Evolutionary conservation across 2,888 invertebrate genomes (phyloP), one percentile per base, ranked within the genome.

Genomic region (Mechanitis mazaeus): DNA sequence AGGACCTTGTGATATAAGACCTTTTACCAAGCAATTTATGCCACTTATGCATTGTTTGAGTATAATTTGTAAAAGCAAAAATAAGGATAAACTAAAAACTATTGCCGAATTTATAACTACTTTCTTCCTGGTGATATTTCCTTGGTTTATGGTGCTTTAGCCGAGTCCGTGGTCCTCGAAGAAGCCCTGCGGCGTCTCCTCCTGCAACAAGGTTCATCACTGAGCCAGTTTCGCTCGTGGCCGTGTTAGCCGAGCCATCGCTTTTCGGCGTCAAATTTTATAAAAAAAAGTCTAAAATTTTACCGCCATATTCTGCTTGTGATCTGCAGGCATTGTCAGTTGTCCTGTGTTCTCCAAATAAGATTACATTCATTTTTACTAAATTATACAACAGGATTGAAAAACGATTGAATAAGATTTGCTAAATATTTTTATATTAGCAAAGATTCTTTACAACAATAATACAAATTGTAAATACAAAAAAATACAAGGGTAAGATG

Each of bases 131-230:
- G 38, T 12, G 45, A 33, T 33, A 31, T 47, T 50, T 31, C 50
- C 50, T 4, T 20, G 6, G 47, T n/a, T 12, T 47, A 3, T 38
- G 53, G 45, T 12, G 55, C 38, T 93, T 42, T 95, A 98, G 76
- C 98, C 98, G 75, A 99, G 94, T 71, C 98, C 98, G 87, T 98
- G 98, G 91, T 99, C 99, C 87, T 99, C 99, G 90, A 99, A 99
- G 92, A 99, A 98, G 77, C 98, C 98, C 91, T 99, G 98, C 60
- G 98, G 98, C 62, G 98, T 99, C 93, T 99, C 98, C 92, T 99
- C 99, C 98, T 98, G 93, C 81, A 96, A 96, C 91, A 93, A 91
- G 90, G 89, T 83, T 79, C 73, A 84, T 84, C 88, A 89, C 89
- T 89, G 89, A 89, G 89, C 89, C 82, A 84, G 78, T 74, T 78